phyloP scores from a whole-genome alignment of 2,797 vertebrate genomes.

The Danio jaintianensis region DNA sequence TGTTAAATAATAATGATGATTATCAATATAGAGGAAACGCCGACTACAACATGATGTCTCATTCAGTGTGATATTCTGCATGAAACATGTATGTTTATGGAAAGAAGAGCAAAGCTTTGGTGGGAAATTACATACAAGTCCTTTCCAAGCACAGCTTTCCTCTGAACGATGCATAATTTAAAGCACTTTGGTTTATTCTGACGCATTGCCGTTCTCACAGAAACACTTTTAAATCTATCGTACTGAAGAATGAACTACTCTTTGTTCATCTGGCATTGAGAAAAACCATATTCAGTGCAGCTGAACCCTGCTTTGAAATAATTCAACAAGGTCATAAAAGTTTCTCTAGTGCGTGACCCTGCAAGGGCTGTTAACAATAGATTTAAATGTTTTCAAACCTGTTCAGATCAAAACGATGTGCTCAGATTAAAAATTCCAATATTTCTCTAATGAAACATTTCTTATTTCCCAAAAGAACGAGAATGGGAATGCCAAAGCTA shows the following conservation, averaged over 20 bases:
- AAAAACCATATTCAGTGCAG: background rate
- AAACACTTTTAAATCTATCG: constrained; percentile 39
- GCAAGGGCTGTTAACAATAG: background rate
- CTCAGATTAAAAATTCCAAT: background rate
- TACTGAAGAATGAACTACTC: background rate
- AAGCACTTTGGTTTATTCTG: constrained; percentile 49
- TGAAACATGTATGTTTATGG: constrained; percentile 23
- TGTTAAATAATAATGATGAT: background rate
- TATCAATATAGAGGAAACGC: constrained; percentile 1
- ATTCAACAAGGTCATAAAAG: background rate
- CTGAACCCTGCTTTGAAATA: background rate
- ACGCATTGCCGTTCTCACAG: constrained; percentile 13
- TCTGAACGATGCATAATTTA: constrained; percentile 51
- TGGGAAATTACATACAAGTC: constrained; percentile 1
- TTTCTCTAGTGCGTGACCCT: background rate
- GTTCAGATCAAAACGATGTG: constrained; percentile 2
- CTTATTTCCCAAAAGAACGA: background rate
- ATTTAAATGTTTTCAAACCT: background rate
- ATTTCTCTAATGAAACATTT: background rate
- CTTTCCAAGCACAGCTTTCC: constrained; percentile 17
- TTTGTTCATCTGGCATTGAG: constrained; percentile 19
- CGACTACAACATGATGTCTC: background rate
- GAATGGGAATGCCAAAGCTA: background rate
- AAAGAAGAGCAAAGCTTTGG: constrained; percentile 27
- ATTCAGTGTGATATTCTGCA: background rate